These are phyloP conservation scores for Papilio polytes DNA, from an alignment of 1,140 invertebrate genomes.

Conservation along the genomic window DNA sequence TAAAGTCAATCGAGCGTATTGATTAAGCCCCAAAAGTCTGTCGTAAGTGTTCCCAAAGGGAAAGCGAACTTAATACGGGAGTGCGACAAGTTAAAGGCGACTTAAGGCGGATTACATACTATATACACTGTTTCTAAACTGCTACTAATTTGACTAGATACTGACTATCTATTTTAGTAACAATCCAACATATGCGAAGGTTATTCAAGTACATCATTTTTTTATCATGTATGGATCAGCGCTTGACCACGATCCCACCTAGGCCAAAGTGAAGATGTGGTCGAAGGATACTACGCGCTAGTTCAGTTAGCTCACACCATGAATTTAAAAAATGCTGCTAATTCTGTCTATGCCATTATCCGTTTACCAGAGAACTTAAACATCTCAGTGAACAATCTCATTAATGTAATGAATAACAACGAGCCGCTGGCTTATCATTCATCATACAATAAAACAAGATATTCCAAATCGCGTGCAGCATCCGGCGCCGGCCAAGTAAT, in stretches of 20 bases:
- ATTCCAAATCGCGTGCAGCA: not conserved
- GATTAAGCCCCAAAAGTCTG: constrained; percentile 7
- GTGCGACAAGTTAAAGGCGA: not conserved
- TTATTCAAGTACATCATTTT: no score
- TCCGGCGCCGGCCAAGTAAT: not conserved
- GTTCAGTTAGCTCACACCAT: no score
- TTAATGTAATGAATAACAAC: not conserved
- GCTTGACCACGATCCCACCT: no score
- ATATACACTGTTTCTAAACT: not conserved
- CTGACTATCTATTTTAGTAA: no score
- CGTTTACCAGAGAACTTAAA: not conserved
- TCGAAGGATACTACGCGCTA: no score
- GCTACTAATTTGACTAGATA: not conserved
- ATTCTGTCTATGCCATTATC: no score
- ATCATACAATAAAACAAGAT: not conserved
- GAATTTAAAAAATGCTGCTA: no score
- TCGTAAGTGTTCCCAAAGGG: constrained; percentile 10
- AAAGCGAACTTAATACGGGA: not conserved
- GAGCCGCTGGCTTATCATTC: not conserved
- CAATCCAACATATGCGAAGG: no score
- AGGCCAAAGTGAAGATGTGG: no score
- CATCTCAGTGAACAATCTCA: not conserved
- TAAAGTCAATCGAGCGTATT: not conserved
- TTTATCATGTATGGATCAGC: no score
- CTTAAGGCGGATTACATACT: constrained; percentile 11